Percentiles rank a stretch among this genome's conserved stretches.
These are phyloP conservation scores for Nasonia longicornis DNA, from an alignment of 1,140 invertebrate species.

Conservation along the genomic window DNA sequence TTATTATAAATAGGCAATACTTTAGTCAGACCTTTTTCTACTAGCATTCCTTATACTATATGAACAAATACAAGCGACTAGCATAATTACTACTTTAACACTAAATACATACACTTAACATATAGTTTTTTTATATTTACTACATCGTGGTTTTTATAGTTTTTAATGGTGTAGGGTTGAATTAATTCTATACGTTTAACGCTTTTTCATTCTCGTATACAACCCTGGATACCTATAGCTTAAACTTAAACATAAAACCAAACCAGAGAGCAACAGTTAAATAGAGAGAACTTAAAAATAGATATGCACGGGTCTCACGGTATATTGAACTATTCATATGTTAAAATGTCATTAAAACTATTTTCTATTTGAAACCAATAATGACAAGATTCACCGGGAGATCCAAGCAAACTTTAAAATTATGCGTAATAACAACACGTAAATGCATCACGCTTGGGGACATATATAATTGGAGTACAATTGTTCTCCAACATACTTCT, in stretches of 20 bases:
- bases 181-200: not conserved
- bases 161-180: not conserved
- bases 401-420: not conserved
- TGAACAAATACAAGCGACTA: constrained; percentile 23
- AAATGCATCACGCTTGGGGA: not conserved
- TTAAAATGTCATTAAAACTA: not conserved
- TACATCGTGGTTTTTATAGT: not conserved
- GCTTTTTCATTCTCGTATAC: not conserved
- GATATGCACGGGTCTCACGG: not conserved
- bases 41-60: not conserved
- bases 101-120: constrained; percentile 20
- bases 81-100: constrained; percentile 32
- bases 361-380: not conserved
- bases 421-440: not conserved
- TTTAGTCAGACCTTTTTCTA: constrained; percentile 31
- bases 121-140: not conserved
- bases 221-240: not conserved
- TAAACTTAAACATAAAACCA: constrained; percentile 3
- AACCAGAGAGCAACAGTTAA: not conserved
- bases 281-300: constrained; percentile 1
- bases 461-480: not conserved
- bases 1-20: not conserved
- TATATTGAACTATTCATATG: not conserved
- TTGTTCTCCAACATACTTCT: not conserved
- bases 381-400: not conserved